These are phyloP conservation scores for Clostera curtula DNA, from an alignment of 2,888 invertebrate genomes.

Conservation along the genomic window DNA sequence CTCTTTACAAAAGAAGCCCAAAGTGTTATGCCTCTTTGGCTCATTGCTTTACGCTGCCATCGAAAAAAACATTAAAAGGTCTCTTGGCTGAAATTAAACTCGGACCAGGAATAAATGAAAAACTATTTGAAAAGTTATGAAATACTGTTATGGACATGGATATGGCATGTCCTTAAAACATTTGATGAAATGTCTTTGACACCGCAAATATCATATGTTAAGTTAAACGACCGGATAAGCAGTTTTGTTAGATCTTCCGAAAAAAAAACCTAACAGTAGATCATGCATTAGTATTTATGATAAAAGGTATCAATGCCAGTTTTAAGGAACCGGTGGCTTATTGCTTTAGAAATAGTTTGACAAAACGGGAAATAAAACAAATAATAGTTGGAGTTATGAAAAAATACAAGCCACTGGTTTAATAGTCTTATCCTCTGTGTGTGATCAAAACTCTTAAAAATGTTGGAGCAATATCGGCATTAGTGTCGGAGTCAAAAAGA, in stretches of 20 bases:
- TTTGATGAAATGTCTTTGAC: no score
- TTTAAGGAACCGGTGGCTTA: constrained; percentile 23
- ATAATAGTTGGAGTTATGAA: constrained; percentile 13
- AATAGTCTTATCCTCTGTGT: constrained; percentile 13
- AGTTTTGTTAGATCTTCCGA: no score
- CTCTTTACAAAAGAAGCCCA: constrained; percentile 1
- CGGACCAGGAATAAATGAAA: no score
- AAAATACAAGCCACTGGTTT: constrained; percentile 10
- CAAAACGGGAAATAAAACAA: constrained; percentile 14
- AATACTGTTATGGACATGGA: no score
- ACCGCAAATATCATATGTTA: no score
- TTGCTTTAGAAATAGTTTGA: constrained; percentile 17
- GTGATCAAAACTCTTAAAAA: constrained; percentile 22
- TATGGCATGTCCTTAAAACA: no score
- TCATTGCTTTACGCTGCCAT: constrained; percentile 2
- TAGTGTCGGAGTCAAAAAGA: constrained; percentile 15
- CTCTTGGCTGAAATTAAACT: no score
- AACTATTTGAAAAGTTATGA: no score
- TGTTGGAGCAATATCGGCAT: constrained; percentile 16
- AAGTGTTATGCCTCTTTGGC: constrained; percentile 1
- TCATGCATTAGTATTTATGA: constrained; percentile 21
- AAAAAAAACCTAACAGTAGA: no score
- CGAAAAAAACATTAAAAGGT: neutral
- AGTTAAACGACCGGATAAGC: no score
- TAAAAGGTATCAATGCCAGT: constrained; percentile 17